These are phyloP conservation scores for Brachyrhaphis roseni DNA, from an alignment of 2,797 vertebrate species.

Conservation along the genomic window DNA sequence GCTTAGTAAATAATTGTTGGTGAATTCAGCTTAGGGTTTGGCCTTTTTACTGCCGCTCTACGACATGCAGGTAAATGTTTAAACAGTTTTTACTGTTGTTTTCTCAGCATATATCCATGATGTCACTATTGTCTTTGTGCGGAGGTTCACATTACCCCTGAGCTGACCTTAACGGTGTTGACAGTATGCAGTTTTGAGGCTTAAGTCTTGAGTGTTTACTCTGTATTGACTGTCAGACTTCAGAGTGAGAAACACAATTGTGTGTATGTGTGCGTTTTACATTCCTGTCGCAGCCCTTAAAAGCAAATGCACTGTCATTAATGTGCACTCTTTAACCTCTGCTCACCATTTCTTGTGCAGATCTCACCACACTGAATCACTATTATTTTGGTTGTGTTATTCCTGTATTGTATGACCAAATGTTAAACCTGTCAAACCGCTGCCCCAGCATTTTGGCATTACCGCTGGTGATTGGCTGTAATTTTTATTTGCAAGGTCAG, in stretches of 20 bases:
- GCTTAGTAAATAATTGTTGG: conserved; percentile 27
- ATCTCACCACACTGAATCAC: conserved; percentile 16
- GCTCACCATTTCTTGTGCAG: conserved; percentile 11
- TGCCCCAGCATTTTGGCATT: conserved; percentile 32
- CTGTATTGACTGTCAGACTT: conserved; percentile 1
- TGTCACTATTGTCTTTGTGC: conserved; percentile 42
- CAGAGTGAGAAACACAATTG: not conserved
- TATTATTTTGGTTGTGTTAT: conserved; percentile 14
- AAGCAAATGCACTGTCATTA: not conserved
- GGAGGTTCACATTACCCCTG: conserved; percentile 24
- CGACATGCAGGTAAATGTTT: conserved; percentile 65
- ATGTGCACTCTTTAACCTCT: not conserved
- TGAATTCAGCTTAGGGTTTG: conserved; percentile 24
- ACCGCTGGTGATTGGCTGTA: conserved; percentile 44
- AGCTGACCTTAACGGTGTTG: conserved; percentile 43
- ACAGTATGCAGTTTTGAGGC: conserved; percentile 23
- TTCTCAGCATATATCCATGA: conserved; percentile 22
- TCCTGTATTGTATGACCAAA: conserved; percentile 34
- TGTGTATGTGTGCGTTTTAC: not conserved
- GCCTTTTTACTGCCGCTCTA: conserved; percentile 39
- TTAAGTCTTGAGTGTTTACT: conserved; percentile 15
- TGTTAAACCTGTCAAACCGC: conserved; percentile 54
- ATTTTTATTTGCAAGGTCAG: conserved; percentile 56
- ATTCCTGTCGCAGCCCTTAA: not conserved
- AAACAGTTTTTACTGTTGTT: conserved; percentile 45